Evolutionary conservation across 2,113 vertebrate species (phyloP).

Genomic region (Colinus virginianus): DNA sequence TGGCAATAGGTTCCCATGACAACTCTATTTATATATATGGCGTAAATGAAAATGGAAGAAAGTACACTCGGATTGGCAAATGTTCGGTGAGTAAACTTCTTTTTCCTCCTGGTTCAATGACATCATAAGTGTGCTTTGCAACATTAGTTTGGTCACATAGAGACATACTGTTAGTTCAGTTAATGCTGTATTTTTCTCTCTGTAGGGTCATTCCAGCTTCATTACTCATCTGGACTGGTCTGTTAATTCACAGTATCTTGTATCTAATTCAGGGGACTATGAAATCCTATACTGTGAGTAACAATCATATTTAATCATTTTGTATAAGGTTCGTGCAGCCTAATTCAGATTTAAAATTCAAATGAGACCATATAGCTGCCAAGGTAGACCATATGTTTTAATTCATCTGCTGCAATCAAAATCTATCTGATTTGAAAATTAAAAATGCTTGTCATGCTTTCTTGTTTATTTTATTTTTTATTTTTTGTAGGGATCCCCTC

Average conservation of each 20-base stretch:
- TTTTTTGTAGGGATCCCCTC: conserved; percentile 90
- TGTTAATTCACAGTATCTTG: conserved; percentile 93
- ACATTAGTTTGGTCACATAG: neutral
- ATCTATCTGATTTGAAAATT: neutral
- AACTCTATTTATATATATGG: conserved; percentile 98
- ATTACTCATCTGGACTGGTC: conserved; percentile 99
- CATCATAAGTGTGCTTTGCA: neutral
- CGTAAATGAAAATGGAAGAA: conserved; percentile 91
- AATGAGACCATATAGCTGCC: conserved; percentile 18
- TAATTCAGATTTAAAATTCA: conserved; percentile 47
- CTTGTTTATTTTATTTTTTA: neutral
- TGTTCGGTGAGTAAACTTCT: conserved; percentile 87
- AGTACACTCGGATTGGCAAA: conserved; percentile 93
- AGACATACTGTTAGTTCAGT: neutral
- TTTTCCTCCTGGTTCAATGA: neutral
- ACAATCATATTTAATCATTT: conserved; percentile 11
- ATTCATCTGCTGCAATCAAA: conserved; percentile 44
- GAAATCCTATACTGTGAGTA: conserved; percentile 99
- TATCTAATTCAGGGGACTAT: conserved; percentile 98
- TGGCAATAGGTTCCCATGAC: conserved; percentile 98
- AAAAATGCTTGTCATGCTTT: neutral
- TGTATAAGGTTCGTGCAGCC: conserved; percentile 9
- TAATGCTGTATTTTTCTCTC: neutral
- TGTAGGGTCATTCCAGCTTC: conserved; percentile 97
- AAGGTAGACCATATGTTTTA: conserved; percentile 55